These are phyloP conservation scores for Drosophila triauraria DNA, from an alignment of 1,140 invertebrate genomes.

Conservation along the genomic window DNA sequence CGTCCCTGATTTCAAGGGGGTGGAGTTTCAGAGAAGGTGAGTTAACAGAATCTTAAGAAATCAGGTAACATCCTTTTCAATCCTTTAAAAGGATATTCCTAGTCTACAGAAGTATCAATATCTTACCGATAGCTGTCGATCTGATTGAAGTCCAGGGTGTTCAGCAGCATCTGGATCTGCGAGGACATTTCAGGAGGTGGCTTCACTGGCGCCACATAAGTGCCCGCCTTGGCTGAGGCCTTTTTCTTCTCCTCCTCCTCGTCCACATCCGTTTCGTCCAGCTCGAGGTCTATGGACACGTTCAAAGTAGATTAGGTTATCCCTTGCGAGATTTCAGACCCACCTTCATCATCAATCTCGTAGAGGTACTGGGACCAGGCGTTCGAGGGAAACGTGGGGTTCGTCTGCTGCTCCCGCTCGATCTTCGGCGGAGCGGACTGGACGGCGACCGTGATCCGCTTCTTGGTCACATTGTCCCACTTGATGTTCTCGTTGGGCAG, in stretches of 20 bases:
- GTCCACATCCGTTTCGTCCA: slow-evolving; percentile 70
- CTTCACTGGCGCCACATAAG: slow-evolving; percentile 30
- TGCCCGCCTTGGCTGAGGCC: slow-evolving; percentile 15
- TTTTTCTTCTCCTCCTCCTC: slow-evolving; percentile 63
- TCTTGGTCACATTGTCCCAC: slow-evolving; percentile 87
- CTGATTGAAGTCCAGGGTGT: slow-evolving; percentile 82
- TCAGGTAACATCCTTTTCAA: no score
- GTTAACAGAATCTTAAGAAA: no score
- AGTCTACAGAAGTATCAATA: no score
- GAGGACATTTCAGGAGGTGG: slow-evolving; percentile 63
- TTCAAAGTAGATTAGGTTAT: accelerated
- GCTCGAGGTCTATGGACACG: slow-evolving; percentile 49
- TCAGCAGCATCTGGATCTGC: slow-evolving; percentile 70
- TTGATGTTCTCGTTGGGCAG: slow-evolving; percentile 86
- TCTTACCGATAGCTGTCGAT: slow-evolving; percentile 81
- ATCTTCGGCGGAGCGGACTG: slow-evolving; percentile 86
- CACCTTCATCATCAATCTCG: slow-evolving; percentile 80
- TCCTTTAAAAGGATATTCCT: not conserved
- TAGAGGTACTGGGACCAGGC: slow-evolving; percentile 88
- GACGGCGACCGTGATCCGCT: slow-evolving; percentile 86
- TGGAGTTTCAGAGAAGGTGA: no score
- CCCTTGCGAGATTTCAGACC: slow-evolving; percentile 5
- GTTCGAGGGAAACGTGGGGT: slow-evolving; percentile 88
- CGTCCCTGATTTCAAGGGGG: slow-evolving; percentile 52
- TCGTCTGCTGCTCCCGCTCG: slow-evolving; percentile 88